Evolutionary conservation across 2,797 vertebrate genomes (phyloP).

Genomic region (Myotis findleyi): DNA sequence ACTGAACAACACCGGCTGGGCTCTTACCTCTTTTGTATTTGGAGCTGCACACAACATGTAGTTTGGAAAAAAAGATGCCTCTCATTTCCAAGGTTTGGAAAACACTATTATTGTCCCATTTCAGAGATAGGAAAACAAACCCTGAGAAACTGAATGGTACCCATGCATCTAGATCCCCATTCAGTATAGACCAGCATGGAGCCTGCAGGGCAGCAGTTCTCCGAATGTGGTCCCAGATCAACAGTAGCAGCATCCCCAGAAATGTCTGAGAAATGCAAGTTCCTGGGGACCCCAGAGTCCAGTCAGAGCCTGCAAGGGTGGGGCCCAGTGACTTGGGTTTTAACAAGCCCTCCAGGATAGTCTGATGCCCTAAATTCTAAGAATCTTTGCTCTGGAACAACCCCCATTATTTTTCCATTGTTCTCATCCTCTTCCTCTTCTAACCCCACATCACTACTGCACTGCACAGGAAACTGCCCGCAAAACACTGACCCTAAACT

Average conservation of each 20-base stretch:
- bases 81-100: not conserved
- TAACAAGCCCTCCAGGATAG: not conserved
- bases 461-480: not conserved
- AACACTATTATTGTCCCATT: too few species aligned
- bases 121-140: not conserved
- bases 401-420: not conserved
- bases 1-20: too few species aligned
- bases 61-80: not conserved
- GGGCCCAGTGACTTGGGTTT: fast-evolving
- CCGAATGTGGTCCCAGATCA: not conserved
- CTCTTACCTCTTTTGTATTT: not conserved
- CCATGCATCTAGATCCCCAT: not conserved
- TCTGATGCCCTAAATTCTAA: not conserved
- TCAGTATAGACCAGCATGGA: not conserved
- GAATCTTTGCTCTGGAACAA: not conserved
- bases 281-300: not conserved
- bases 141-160: not conserved
- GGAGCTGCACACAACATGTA: not conserved
- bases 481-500: not conserved
- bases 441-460: too few species aligned
- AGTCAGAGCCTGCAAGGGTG: not conserved
- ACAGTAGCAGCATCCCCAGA: not conserved
- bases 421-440: not conserved
- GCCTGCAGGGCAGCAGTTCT: not conserved
- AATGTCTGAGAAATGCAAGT: not conserved